Percentiles rank a stretch among this genome's conserved stretches.
Conservation (phyloP, 2,797 vertebrate species). For the Pterois miles region DNA sequence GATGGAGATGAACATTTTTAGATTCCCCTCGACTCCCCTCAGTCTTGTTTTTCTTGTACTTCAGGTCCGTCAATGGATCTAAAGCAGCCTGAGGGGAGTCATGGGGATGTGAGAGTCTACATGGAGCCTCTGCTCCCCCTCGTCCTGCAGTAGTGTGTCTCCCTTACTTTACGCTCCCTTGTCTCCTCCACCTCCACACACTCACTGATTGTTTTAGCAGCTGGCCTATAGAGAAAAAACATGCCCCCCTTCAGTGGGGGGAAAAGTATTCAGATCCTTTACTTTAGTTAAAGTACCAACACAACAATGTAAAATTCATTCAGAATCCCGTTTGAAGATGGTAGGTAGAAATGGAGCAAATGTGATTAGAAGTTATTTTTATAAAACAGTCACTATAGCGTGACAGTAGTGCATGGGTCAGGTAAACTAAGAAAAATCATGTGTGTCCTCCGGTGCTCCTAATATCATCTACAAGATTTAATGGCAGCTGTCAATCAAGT, state of each 20-base stretch:
- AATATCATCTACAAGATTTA: too few relatives aligned
- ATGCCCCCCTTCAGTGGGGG: slow-evolving; percentile 33
- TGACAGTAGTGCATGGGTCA: too few relatives aligned
- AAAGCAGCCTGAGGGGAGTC: slow-evolving; percentile 21
- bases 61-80: slow-evolving; percentile 1
- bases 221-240: slow-evolving; percentile 71
- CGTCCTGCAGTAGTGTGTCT: slow-evolving; percentile 35
- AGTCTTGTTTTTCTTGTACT: neutral
- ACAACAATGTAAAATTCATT: neutral
- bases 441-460: too few relatives aligned
- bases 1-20: slow-evolving; percentile 52
- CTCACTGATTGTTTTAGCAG: slow-evolving; percentile 83
- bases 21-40: slow-evolving; percentile 13
- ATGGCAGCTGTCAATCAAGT: too few relatives aligned
- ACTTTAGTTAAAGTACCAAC: neutral
- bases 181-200: slow-evolving; percentile 68
- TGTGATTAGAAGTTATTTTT: too few relatives aligned
- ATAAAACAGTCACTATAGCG: too few relatives aligned
- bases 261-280: slow-evolving; percentile 2
- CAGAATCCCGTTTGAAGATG: too few relatives aligned
- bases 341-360: too few relatives aligned
- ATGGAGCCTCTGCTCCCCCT: slow-evolving; percentile 37
- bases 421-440: too few relatives aligned
- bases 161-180: slow-evolving; percentile 54
- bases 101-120: slow-evolving; percentile 42